A percentile compares a stretch with the other conserved stretches of the same genome.
Evolutionary conservation across 1,140 invertebrate genomes (phyloP).

Genomic region (Apocrypta bakeri): DNA sequence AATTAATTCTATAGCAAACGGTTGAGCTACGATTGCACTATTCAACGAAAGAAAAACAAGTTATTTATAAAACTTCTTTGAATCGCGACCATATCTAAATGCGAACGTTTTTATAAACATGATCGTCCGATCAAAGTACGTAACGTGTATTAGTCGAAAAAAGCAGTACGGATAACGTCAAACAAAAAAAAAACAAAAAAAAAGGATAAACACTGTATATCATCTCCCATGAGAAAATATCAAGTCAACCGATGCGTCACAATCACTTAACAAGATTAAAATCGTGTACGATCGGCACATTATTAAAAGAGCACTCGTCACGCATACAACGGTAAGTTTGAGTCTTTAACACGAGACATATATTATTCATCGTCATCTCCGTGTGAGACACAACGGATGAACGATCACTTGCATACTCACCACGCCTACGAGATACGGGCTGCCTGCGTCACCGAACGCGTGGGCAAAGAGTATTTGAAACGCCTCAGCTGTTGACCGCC

Average conservation of each 20-base stretch:
- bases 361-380: background rate
- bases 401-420: constrained; percentile 77
- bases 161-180: background rate
- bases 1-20: background rate
- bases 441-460: constrained; percentile 93
- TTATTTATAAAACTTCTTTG: constrained; percentile 21
- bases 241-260: background rate
- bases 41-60: background rate
- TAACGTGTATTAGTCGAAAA: background rate
- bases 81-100: constrained; percentile 13
- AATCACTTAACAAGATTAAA: constrained; percentile 21
- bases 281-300: background rate
- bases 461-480: constrained; percentile 96
- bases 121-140: background rate
- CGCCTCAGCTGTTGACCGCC: constrained; percentile 94
- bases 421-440: constrained; percentile 92
- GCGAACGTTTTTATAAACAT: constrained; percentile 32
- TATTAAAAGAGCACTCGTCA: constrained; percentile 12
- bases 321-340: background rate
- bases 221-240: background rate
- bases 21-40: no score
- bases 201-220: background rate
- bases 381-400: constrained; percentile 1
- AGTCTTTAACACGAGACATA: background rate
- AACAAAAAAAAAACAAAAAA: no score